A percentile compares a stretch with the other conserved stretches of the same genome.
Conservation (phyloP, 2,113 vertebrate genomes). For the Peucedramus taeniatus region DNA sequence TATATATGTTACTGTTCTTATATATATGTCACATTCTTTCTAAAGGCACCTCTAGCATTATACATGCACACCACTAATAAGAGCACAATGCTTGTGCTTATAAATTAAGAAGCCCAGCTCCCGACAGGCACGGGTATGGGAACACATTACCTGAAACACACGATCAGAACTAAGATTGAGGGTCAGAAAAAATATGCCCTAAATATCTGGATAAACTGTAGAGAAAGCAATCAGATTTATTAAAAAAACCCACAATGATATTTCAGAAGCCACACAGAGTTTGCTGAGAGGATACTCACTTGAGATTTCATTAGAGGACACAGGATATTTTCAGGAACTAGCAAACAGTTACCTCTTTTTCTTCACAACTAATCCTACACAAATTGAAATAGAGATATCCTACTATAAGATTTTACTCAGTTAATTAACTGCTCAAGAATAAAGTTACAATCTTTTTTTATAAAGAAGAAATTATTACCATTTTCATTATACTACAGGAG, state of each 20-base stretch:
- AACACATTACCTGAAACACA: background rate
- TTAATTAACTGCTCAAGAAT: background rate
- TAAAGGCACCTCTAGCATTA: background rate
- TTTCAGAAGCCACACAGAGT: background rate
- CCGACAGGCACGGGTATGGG: fast-evolving
- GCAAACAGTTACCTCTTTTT: background rate
- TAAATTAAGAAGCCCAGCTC: background rate
- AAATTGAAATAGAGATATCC: background rate
- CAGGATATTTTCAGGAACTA: background rate
- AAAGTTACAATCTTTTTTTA: background rate
- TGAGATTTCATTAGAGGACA: background rate
- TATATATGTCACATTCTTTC: background rate
- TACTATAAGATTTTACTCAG: background rate
- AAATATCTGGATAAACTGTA: background rate
- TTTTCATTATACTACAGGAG: background rate
- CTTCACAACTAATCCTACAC: background rate
- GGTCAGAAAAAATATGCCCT: background rate
- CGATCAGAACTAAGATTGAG: background rate
- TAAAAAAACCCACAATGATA: fast-evolving
- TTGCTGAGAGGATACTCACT: background rate
- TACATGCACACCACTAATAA: background rate
- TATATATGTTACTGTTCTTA: background rate
- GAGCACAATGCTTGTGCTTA: background rate
- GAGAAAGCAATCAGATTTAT: background rate
- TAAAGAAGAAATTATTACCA: background rate